Conservation (phyloP, 2,113 vertebrate species). For the Oncorhynchus keta region DNA sequence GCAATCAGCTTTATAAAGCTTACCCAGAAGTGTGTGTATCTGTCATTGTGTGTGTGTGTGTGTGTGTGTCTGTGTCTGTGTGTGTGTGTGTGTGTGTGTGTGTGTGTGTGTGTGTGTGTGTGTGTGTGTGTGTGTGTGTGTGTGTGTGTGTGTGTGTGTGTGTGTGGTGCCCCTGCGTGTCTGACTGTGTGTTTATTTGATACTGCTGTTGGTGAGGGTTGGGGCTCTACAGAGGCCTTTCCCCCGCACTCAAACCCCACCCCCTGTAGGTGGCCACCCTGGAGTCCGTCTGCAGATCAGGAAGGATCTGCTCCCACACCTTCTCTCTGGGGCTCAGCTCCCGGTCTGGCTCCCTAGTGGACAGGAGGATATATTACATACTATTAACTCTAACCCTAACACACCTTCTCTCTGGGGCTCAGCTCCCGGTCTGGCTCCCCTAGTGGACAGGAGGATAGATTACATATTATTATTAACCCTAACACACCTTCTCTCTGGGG, state of each 20-base stretch:
- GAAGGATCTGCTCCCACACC: conserved; percentile 85
- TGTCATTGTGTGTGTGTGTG: too few relatives aligned
- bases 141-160: conserved; percentile 8
- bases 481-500: conserved; percentile 83
- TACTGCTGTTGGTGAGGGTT: conserved; percentile 82
- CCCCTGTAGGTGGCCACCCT: conserved; percentile 90
- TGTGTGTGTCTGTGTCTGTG: neutral
- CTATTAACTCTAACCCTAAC: conserved; percentile 16
- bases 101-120: too few relatives aligned
- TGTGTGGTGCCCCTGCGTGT: neutral
- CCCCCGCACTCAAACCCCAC: conserved; percentile 85
- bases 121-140: neutral
- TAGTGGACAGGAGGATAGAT: conserved; percentile 37
- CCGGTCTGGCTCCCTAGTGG: conserved; percentile 83
- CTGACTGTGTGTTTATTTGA: conserved; percentile 73
- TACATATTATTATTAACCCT: too few relatives aligned
- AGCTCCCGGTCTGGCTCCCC: conserved; percentile 89
- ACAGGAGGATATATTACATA: neutral
- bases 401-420: conserved; percentile 85
- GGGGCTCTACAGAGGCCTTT: conserved; percentile 87
- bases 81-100: neutral
- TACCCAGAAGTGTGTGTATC: neutral
- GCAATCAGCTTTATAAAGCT: neutral
- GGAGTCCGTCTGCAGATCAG: conserved; percentile 81
- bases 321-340: conserved; percentile 88